A percentile compares a stretch with the other conserved stretches of the same genome.
Evolutionary conservation across 2,797 vertebrate species (phyloP).

Genomic region (Centroberyx gerrardi): DNA sequence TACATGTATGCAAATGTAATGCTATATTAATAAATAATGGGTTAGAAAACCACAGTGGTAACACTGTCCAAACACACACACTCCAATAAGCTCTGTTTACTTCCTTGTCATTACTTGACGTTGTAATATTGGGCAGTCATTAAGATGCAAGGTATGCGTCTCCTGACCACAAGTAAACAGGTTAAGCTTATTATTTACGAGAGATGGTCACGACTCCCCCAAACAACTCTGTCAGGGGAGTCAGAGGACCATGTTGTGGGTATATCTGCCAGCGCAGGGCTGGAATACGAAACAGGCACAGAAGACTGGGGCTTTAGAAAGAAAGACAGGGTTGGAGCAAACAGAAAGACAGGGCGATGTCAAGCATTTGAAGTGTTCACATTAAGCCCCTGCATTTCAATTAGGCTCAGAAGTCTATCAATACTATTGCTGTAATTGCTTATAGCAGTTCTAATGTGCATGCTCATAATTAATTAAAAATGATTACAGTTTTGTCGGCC

Average conservation of each 20-base stretch:
- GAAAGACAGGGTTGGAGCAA: constrained; percentile 41
- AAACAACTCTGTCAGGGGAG: constrained; percentile 62
- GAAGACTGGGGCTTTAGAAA: constrained; percentile 40
- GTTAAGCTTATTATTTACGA: constrained; percentile 67
- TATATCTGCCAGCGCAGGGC: constrained; percentile 45
- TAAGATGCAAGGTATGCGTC: constrained; percentile 37
- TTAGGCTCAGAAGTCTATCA: constrained; percentile 84
- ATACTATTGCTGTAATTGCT: constrained; percentile 87
- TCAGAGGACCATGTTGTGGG: constrained; percentile 64
- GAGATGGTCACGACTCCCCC: constrained; percentile 60
- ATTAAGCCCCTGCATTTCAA: constrained; percentile 77
- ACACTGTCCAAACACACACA: constrained; percentile 37
- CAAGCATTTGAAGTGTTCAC: constrained; percentile 61
- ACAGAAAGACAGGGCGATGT: constrained; percentile 59
- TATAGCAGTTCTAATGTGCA: constrained; percentile 87
- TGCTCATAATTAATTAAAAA: constrained; percentile 91
- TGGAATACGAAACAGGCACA: constrained; percentile 66
- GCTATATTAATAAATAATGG: constrained; percentile 16
- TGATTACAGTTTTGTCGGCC: constrained; percentile 88
- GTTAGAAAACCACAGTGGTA: background rate
- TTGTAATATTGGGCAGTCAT: constrained; percentile 57
- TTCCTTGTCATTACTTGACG: constrained; percentile 61
- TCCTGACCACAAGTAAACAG: constrained; percentile 66
- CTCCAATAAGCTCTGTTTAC: constrained; percentile 52
- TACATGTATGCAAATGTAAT: constrained; percentile 30